A percentile compares a stretch with the other conserved stretches of the same genome.
Evolutionary conservation across 2,888 invertebrate genomes (phyloP).

Genomic region (Minunthozetes semirufus): DNA sequence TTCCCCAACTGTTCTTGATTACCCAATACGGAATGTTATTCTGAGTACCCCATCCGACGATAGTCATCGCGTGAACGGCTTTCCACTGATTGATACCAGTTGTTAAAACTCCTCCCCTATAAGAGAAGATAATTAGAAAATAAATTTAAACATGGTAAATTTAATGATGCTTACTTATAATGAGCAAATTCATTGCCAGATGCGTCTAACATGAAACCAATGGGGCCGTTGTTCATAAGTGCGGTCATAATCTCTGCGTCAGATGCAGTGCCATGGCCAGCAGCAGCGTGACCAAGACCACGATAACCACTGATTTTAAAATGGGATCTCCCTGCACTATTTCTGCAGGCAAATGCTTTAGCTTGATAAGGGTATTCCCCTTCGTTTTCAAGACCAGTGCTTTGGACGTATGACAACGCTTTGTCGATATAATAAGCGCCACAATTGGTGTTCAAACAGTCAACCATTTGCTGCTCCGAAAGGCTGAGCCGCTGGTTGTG

Average conservation of each 20-base stretch:
- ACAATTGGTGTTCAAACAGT: conserved; percentile 48
- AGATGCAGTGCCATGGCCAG: neutral
- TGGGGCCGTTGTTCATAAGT: neutral
- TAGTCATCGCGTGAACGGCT: neutral
- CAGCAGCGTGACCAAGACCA: neutral
- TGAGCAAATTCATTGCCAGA: neutral
- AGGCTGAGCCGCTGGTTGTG: neutral
- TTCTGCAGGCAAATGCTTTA: neutral
- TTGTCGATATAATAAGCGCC: conserved; percentile 51
- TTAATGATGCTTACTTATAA: neutral
- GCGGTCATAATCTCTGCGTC: neutral
- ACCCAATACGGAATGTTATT: neutral
- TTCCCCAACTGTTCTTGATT: neutral
- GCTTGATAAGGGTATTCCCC: conserved; percentile 14
- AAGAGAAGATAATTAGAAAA: too few species aligned
- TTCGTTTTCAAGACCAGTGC: neutral
- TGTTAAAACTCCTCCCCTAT: neutral
- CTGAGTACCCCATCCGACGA: neutral
- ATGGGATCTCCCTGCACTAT: neutral
- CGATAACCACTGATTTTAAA: neutral
- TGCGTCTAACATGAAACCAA: neutral
- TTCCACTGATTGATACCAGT: neutral
- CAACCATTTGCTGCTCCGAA: conserved; percentile 34
- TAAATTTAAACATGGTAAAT: neutral
- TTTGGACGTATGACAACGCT: conserved; percentile 50